Evolutionary conservation across 2,113 vertebrate species (phyloP).

Genomic region (Hystrix cristata): DNA sequence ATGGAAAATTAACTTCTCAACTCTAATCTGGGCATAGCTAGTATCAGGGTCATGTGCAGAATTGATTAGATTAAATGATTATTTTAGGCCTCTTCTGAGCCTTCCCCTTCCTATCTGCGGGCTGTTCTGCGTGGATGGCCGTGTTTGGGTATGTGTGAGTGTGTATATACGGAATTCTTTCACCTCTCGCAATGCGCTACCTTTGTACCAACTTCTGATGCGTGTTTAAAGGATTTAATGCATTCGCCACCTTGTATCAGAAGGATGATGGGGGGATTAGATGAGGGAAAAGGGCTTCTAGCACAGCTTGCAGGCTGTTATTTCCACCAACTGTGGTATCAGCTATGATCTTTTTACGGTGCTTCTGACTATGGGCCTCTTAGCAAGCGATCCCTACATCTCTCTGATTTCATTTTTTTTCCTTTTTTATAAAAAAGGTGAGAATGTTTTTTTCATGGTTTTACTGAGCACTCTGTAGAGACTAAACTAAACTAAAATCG

Average conservation of each 20-base stretch:
- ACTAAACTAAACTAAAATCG: neutral
- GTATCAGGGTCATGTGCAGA: neutral
- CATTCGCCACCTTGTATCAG: slow-evolving; percentile 58
- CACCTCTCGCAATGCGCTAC: slow-evolving; percentile 25
- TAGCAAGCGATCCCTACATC: slow-evolving; percentile 61
- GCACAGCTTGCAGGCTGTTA: slow-evolving; percentile 65
- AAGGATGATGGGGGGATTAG: slow-evolving; percentile 59
- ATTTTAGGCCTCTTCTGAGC: slow-evolving; percentile 22
- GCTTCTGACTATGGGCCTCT: slow-evolving; percentile 56
- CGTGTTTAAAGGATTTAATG: slow-evolving; percentile 70
- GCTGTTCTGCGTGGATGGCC: neutral
- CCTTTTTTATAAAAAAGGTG: neutral
- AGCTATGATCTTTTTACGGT: slow-evolving; percentile 73
- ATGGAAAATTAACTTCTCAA: slow-evolving; percentile 6
- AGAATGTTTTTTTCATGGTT: slow-evolving; percentile 35
- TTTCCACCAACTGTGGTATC: slow-evolving; percentile 70
- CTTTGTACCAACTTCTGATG: slow-evolving; percentile 44
- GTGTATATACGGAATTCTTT: neutral
- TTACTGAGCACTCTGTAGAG: slow-evolving; percentile 42
- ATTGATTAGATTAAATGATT: neutral
- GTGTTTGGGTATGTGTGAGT: neutral
- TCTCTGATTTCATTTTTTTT: neutral
- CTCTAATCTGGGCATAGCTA: neutral
- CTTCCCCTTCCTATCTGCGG: neutral
- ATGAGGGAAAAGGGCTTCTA: slow-evolving; percentile 62